These are phyloP conservation scores for Cordilura impudica DNA, from an alignment of 2,888 invertebrate genomes.

Conservation along the genomic window DNA sequence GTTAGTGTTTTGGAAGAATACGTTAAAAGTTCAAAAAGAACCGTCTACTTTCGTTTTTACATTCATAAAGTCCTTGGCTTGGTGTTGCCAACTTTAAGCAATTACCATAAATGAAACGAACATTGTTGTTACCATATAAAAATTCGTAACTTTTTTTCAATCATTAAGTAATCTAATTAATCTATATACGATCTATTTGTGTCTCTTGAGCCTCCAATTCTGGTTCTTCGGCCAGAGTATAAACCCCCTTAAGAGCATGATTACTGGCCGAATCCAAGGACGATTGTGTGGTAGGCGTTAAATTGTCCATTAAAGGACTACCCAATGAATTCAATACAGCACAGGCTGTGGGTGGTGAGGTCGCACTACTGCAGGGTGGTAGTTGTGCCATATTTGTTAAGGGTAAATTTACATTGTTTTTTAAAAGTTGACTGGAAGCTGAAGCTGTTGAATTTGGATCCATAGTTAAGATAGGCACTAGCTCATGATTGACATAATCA, in stretches of 20 bases:
- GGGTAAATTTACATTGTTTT: constrained; percentile 64
- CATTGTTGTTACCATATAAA: too few species aligned
- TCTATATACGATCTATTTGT: constrained; percentile 71
- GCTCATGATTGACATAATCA: constrained; percentile 77
- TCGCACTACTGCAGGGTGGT: constrained; percentile 47
- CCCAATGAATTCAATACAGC: constrained; percentile 63
- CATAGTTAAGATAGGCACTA: constrained; percentile 78
- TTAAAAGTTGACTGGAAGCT: constrained; percentile 65
- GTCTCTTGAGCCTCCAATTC: constrained; percentile 80
- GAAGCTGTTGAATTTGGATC: constrained; percentile 73
- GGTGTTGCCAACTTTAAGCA: too few species aligned
- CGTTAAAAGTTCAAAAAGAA: too few species aligned
- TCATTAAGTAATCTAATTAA: constrained; percentile 26
- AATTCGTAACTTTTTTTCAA: neutral
- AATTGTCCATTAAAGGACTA: constrained; percentile 70
- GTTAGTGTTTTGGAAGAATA: too few species aligned
- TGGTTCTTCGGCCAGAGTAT: constrained; percentile 80
- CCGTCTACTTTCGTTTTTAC: too few species aligned
- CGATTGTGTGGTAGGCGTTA: constrained; percentile 67
- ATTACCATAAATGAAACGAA: too few species aligned
- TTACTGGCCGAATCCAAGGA: constrained; percentile 66
- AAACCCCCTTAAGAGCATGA: constrained; percentile 78
- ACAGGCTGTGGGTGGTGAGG: constrained; percentile 63
- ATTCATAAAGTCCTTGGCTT: too few species aligned
- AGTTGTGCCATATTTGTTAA: constrained; percentile 61